phyloP scores from a whole-genome alignment of 2,113 vertebrate genomes.

The Malurus cyaneus region DNA sequence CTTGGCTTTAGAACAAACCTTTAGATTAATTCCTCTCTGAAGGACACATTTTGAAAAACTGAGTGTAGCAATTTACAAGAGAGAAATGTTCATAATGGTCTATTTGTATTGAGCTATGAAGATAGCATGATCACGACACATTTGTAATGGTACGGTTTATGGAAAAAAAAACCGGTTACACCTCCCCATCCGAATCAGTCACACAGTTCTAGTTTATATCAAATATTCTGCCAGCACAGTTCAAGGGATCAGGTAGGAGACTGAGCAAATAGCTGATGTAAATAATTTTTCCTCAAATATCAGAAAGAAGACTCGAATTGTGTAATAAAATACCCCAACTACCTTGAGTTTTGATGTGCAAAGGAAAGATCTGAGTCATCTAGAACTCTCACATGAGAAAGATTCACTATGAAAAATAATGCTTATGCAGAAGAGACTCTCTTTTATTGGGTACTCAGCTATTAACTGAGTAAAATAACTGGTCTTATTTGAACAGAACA shows the following conservation, averaged over 20 bases:
- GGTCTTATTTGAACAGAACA: neutral
- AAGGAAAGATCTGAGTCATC: neutral
- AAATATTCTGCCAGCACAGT: neutral
- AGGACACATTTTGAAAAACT: neutral
- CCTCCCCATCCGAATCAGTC: neutral
- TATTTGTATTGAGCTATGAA: neutral
- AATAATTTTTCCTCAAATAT: neutral
- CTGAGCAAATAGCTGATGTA: neutral
- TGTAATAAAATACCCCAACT: neutral
- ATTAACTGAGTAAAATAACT: neutral
- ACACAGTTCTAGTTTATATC: neutral
- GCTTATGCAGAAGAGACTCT: neutral
- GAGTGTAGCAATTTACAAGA: neutral
- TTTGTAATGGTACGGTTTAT: neutral
- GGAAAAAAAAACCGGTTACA: neutral
- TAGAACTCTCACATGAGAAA: neutral
- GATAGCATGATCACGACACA: accelerated
- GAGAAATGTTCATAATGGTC: neutral
- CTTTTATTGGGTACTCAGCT: neutral
- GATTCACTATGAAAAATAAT: neutral
- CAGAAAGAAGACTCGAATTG: neutral
- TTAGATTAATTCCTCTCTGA: neutral
- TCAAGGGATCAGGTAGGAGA: neutral
- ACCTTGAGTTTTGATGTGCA: neutral
- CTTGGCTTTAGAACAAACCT: neutral